These are phyloP conservation scores for Drosophila parthenogenetica DNA, from an alignment of 2,888 invertebrate species.

Conservation along the genomic window DNA sequence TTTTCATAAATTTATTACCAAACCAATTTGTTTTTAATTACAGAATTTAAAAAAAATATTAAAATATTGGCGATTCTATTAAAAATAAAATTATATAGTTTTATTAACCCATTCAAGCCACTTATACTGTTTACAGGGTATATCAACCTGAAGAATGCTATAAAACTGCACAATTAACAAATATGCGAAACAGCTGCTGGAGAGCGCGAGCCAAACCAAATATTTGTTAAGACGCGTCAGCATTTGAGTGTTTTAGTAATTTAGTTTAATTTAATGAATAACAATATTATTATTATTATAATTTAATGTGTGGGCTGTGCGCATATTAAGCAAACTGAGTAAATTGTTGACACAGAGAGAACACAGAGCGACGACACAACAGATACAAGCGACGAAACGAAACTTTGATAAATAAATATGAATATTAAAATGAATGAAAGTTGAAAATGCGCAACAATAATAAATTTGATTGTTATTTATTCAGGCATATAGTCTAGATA, in stretches of 20 bases:
- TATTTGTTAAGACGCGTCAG: constrained; percentile 53
- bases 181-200: constrained; percentile 70
- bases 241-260: constrained; percentile 37
- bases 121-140: constrained; percentile 5
- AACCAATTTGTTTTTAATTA: too few species aligned
- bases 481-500: constrained; percentile 20
- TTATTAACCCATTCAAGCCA: background rate
- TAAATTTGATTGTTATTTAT: constrained; percentile 37
- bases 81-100: too few species aligned
- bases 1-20: too few species aligned
- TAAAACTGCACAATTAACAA: constrained; percentile 64
- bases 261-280: constrained; percentile 41
- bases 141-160: constrained; percentile 33
- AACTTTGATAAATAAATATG: constrained; percentile 50
- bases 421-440: constrained; percentile 51
- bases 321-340: constrained; percentile 31
- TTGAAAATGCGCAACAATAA: constrained; percentile 28
- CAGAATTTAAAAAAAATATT: too few species aligned
- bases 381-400: constrained; percentile 30
- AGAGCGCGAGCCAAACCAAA: constrained; percentile 45
- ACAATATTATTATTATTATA: constrained; percentile 45
- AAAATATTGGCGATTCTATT: too few species aligned
- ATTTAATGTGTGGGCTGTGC: constrained; percentile 25
- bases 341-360: constrained; percentile 45
- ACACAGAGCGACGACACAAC: constrained; percentile 36